Percentiles rank a stretch among this genome's conserved stretches.
These are phyloP conservation scores for Andrena hattorfiana DNA, from an alignment of 2,888 invertebrate genomes.

Conservation along the genomic window DNA sequence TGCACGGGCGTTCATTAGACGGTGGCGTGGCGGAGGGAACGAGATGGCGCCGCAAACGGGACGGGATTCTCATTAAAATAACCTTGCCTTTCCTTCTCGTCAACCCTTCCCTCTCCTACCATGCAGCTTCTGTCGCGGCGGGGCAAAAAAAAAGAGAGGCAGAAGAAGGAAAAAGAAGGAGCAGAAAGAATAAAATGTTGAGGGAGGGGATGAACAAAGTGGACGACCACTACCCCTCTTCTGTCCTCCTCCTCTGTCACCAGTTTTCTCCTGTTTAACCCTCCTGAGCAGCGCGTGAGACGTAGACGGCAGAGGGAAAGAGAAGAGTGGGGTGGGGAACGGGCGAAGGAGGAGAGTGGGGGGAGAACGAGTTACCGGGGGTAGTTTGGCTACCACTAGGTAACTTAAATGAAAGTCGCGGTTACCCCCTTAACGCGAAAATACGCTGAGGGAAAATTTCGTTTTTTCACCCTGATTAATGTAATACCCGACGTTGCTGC, in stretches of 20 bases:
- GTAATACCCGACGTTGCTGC: slow-evolving; percentile 74
- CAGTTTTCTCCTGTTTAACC: slow-evolving; percentile 35
- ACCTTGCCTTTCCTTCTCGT: slow-evolving; percentile 76
- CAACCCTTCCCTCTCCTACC: slow-evolving; percentile 8
- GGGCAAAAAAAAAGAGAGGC: slow-evolving; percentile 20
- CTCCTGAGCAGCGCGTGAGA: slow-evolving; percentile 3
- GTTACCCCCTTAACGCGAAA: slow-evolving; percentile 77
- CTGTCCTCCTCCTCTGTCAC: slow-evolving; percentile 16
- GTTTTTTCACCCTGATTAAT: slow-evolving; percentile 79
- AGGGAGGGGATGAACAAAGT: slow-evolving; percentile 59
- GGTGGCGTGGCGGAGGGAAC: slow-evolving; percentile 76
- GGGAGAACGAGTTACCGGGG: slow-evolving; percentile 66
- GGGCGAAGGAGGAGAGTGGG: slow-evolving; percentile 9
- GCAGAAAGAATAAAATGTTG: slow-evolving; percentile 54
- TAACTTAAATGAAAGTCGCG: slow-evolving; percentile 78
- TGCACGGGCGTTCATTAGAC: slow-evolving; percentile 84
- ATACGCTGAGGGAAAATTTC: slow-evolving; percentile 78
- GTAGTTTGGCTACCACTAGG: slow-evolving; percentile 78
- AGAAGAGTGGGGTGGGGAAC: slow-evolving; percentile 19
- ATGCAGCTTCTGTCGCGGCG: slow-evolving; percentile 18
- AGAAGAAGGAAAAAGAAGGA: slow-evolving; percentile 25
- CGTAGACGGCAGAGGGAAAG: slow-evolving; percentile 32
- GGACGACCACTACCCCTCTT: slow-evolving; percentile 40
- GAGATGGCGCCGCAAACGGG: slow-evolving; percentile 80
- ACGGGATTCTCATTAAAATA: slow-evolving; percentile 84